Evolutionary conservation across 2,888 invertebrate species (phyloP).

Genomic region (Lasioglossum zephyrum): DNA sequence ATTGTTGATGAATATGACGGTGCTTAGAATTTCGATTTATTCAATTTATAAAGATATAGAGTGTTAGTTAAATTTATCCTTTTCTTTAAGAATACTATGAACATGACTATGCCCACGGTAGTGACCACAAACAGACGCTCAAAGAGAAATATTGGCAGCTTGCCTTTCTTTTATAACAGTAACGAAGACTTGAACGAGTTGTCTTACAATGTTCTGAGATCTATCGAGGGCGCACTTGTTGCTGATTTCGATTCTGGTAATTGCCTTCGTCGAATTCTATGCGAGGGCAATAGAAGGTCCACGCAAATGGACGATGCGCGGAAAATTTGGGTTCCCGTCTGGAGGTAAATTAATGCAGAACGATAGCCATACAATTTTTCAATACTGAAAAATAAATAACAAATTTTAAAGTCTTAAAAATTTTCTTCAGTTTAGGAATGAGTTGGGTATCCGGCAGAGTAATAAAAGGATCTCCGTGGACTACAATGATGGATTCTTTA

Average conservation of each 20-base stretch:
- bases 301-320: conserved; percentile 86
- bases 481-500: conserved; percentile 87
- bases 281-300: conserved; percentile 89
- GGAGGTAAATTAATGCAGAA: conserved; percentile 87
- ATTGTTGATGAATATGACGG: conserved; percentile 91
- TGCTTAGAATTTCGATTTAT: conserved; percentile 72
- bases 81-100: conserved; percentile 42
- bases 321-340: conserved; percentile 90
- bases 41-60: background rate
- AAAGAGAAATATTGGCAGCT: conserved; percentile 68
- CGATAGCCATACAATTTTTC: too few relatives aligned
- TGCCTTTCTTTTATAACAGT: conserved; percentile 77
- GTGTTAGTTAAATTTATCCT: background rate
- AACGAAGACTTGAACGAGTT: conserved; percentile 86
- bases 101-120: conserved; percentile 67
- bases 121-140: conserved; percentile 68
- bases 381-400: too few relatives aligned
- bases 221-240: conserved; percentile 86
- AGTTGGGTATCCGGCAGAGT: conserved; percentile 89
- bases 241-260: conserved; percentile 85
- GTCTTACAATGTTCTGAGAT: conserved; percentile 85
- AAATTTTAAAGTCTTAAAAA: conserved; percentile 1
- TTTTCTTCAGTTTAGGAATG: conserved; percentile 88
- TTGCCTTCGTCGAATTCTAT: conserved; percentile 88
- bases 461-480: conserved; percentile 81